These are phyloP conservation scores for Operophtera brumata DNA, from an alignment of 2,888 invertebrate genomes.

Conservation along the genomic window DNA sequence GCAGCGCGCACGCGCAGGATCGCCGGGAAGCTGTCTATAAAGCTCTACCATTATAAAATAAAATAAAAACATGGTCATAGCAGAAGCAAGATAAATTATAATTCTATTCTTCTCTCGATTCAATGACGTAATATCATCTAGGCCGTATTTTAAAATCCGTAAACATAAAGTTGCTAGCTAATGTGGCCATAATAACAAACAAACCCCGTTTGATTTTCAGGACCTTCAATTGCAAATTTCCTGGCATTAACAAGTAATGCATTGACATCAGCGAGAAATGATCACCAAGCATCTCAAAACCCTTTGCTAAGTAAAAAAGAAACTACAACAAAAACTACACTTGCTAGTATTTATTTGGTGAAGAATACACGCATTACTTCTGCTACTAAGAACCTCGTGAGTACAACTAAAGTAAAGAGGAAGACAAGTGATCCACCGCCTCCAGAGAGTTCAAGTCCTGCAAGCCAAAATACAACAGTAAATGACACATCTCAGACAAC, in stretches of 20 bases:
- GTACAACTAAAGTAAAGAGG: constrained; percentile 63
- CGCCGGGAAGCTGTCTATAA: too few species aligned
- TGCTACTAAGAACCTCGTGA: constrained; percentile 43
- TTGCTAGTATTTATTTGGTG: constrained; percentile 40
- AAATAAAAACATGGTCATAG: too few species aligned
- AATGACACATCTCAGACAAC: constrained; percentile 23
- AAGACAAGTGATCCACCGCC: constrained; percentile 55
- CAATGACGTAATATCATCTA: too few species aligned
- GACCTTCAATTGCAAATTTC: constrained; percentile 25
- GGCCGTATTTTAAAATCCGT: too few species aligned
- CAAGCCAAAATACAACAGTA: constrained; percentile 20
- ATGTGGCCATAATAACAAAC: not conserved
- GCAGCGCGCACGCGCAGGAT: too few species aligned
- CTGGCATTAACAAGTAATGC: constrained; percentile 39
- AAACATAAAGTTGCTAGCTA: too few species aligned
- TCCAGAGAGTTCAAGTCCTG: constrained; percentile 18
- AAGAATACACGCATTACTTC: constrained; percentile 44
- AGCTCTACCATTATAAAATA: too few species aligned
- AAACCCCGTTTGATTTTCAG: constrained; percentile 36
- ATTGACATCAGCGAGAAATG: constrained; percentile 44
- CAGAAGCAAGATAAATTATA: not conserved
- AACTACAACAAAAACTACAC: constrained; percentile 47
- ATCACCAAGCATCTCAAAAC: constrained; percentile 55
- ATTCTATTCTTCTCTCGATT: too few species aligned
- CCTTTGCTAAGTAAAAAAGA: constrained; percentile 49